A percentile compares a stretch with the other conserved stretches of the same genome.
These are phyloP conservation scores for Campaea margaritaria DNA, from an alignment of 2,888 invertebrate genomes.

Conservation along the genomic window DNA sequence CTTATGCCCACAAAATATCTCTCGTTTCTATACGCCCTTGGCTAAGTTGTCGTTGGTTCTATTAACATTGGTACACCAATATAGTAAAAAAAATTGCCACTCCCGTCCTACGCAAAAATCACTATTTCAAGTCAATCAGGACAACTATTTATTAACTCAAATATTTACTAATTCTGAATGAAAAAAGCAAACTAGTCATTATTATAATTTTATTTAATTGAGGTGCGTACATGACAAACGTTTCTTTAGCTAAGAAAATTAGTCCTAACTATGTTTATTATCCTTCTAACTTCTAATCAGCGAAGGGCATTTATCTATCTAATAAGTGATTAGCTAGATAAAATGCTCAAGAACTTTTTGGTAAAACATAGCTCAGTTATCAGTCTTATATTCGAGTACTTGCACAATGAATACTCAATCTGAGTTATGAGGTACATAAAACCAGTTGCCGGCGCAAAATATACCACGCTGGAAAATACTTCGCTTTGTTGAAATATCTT, in stretches of 20 bases:
- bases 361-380: neutral
- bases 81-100: no score
- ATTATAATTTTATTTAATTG: neutral
- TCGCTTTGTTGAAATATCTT: no score
- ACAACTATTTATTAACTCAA: no score
- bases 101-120: no score
- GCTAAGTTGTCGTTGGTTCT: no score
- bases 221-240: conserved; percentile 9
- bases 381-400: neutral
- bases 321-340: conserved; percentile 22
- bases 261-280: conserved; percentile 5
- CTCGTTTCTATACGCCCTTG: no score
- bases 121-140: no score
- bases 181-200: conserved; percentile 6
- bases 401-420: neutral
- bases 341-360: conserved; percentile 12
- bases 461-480: conserved; percentile 7
- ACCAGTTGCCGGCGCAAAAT: neutral
- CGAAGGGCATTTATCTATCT: conserved; percentile 11
- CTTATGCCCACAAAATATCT: no score
- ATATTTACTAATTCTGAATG: neutral
- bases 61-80: no score
- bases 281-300: conserved; percentile 23
- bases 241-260: conserved; percentile 1
- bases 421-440: conserved; percentile 1